Evolutionary conservation across 2,888 invertebrate genomes (phyloP).

Genomic region (Keiferia lycopersicella): DNA sequence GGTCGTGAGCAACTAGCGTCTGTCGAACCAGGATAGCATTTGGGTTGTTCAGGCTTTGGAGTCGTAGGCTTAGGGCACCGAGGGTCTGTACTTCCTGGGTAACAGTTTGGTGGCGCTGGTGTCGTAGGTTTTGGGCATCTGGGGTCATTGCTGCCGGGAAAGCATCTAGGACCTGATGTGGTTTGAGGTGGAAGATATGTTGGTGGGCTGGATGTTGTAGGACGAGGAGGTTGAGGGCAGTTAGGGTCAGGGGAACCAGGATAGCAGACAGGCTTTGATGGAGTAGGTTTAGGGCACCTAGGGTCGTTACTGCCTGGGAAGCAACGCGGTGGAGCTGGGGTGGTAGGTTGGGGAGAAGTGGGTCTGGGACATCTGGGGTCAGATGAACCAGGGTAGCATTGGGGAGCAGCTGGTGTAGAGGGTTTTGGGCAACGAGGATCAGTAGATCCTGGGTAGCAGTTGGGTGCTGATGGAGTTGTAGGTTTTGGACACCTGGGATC

Average conservation of each 20-base stretch:
- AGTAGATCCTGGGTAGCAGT: constrained; percentile 46
- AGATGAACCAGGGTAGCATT: constrained; percentile 43
- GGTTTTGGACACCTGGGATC: constrained; percentile 38
- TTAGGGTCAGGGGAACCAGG: constrained; percentile 43
- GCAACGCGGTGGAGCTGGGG: constrained; percentile 36
- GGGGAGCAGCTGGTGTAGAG: constrained; percentile 34
- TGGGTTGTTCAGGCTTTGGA: constrained; percentile 37
- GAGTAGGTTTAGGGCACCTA: constrained; percentile 40
- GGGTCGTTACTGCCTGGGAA: constrained; percentile 38
- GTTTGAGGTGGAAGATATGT: constrained; percentile 37
- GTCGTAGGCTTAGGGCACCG: constrained; percentile 33
- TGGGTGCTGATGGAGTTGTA: constrained; percentile 32
- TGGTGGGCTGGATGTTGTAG: constrained; percentile 37
- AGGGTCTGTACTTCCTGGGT: constrained; percentile 30
- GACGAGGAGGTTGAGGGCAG: constrained; percentile 49
- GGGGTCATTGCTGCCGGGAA: constrained; percentile 42
- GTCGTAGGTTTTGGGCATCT: constrained; percentile 36
- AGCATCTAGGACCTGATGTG: constrained; percentile 34
- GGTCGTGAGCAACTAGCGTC: constrained; percentile 42
- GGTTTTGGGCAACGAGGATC: constrained; percentile 39
- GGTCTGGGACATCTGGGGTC: constrained; percentile 43
- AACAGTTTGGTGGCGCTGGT: constrained; percentile 33
- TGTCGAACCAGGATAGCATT: constrained; percentile 40
- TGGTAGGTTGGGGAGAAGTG: constrained; percentile 38
- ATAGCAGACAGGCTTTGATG: constrained; percentile 39